A percentile compares a stretch with the other conserved stretches of the same genome.
Evolutionary conservation across 1,140 invertebrate genomes (phyloP).

Genomic region (Colletes gigas): DNA sequence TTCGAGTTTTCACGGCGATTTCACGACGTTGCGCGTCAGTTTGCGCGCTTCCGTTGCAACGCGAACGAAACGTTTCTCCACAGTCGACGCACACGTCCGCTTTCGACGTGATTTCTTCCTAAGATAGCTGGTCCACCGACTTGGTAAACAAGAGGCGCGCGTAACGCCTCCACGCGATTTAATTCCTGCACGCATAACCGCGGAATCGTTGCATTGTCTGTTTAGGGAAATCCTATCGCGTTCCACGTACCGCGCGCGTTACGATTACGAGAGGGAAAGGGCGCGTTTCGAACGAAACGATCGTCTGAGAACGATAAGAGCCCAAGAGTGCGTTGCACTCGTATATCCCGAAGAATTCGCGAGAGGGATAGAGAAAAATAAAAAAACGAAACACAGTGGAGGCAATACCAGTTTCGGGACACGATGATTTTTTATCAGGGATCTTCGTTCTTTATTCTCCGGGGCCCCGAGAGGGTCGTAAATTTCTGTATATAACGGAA

Average conservation of each 20-base stretch:
- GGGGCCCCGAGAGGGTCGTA: neutral
- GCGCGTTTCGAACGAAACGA: neutral
- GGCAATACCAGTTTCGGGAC: constrained; percentile 15
- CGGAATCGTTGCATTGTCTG: constrained; percentile 49
- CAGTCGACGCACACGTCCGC: neutral
- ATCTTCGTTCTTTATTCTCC: neutral
- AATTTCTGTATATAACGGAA: neutral
- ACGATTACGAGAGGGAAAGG: constrained; percentile 28
- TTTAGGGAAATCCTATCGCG: constrained; percentile 15
- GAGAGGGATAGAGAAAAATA: neutral
- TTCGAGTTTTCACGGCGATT: constrained; percentile 15
- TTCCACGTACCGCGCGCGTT: neutral
- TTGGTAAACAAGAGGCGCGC: constrained; percentile 19
- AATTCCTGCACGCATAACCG: constrained; percentile 32
- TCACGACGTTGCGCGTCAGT: constrained; percentile 4
- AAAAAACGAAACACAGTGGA: neutral
- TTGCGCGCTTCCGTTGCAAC: constrained; percentile 36
- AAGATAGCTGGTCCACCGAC: constrained; percentile 28
- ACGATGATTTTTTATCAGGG: neutral
- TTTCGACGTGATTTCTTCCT: constrained; percentile 23
- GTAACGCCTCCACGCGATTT: constrained; percentile 40
- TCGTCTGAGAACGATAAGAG: neutral
- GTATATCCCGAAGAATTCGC: neutral
- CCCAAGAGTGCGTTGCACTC: neutral
- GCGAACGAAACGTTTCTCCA: constrained; percentile 12